A percentile compares a stretch with the other conserved stretches of the same genome.
phyloP scores from a whole-genome alignment of 2,888 invertebrate genomes.

The Eupithecia pulchellata region DNA sequence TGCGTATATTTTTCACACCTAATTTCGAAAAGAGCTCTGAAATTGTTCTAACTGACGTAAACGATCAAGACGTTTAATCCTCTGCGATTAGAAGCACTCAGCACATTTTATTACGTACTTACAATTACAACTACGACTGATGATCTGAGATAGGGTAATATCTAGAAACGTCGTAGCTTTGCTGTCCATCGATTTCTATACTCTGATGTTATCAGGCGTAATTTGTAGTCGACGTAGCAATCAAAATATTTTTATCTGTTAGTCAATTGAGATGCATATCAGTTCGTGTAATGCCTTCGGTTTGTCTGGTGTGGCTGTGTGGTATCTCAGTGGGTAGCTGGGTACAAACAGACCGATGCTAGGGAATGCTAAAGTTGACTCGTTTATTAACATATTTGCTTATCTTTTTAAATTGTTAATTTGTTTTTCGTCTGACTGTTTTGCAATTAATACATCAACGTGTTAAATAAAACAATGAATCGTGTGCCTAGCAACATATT shows the following conservation, averaged over 20 bases:
- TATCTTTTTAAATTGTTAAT: constrained; percentile 7
- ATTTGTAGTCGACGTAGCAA: constrained; percentile 71
- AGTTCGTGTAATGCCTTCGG: constrained; percentile 64
- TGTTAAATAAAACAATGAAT: background rate
- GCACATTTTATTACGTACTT: constrained; percentile 13
- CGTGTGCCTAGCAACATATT: too few relatives aligned
- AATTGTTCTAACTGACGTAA: background rate
- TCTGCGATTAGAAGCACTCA: constrained; percentile 14
- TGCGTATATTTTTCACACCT: background rate
- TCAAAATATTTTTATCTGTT: constrained; percentile 76
- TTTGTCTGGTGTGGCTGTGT: constrained; percentile 49
- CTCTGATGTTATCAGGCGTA: constrained; percentile 65
- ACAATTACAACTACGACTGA: constrained; percentile 14
- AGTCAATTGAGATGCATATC: constrained; percentile 68
- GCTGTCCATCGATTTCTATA: constrained; percentile 17
- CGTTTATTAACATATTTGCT: constrained; percentile 13
- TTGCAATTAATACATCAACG: background rate
- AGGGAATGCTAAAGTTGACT: constrained; percentile 8
- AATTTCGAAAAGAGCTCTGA: background rate
- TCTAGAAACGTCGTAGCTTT: constrained; percentile 37
- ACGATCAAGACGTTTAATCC: background rate
- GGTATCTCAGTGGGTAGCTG: constrained; percentile 30
- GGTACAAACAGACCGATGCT: constrained; percentile 26
- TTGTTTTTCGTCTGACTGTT: background rate
- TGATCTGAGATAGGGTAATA: constrained; percentile 17